These are phyloP conservation scores for Eolophus roseicapilla DNA, from an alignment of 2,113 vertebrate species.

Conservation along the genomic window DNA sequence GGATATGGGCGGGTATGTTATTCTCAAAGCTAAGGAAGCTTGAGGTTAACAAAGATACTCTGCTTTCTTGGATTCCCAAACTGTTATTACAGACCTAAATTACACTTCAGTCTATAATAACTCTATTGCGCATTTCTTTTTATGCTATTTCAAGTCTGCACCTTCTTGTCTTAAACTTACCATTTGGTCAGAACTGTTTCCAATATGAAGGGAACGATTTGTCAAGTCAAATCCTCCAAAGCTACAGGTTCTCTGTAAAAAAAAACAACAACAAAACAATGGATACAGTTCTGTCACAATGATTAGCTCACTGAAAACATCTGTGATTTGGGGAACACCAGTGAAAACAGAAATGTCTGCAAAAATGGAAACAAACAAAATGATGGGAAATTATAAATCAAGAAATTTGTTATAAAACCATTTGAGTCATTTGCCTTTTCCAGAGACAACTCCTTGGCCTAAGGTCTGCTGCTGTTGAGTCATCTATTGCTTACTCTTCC, in stretches of 20 bases:
- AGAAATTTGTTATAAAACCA: slow-evolving; percentile 39
- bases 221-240: slow-evolving; percentile 97
- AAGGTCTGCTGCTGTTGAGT: slow-evolving; percentile 29
- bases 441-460: slow-evolving; percentile 1
- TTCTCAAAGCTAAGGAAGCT: slow-evolving; percentile 38
- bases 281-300: not conserved
- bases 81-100: slow-evolving; percentile 33
- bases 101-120: slow-evolving; percentile 5
- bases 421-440: slow-evolving; percentile 27
- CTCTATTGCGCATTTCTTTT: not conserved
- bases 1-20: slow-evolving; percentile 17
- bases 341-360: slow-evolving; percentile 42
- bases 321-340: not conserved
- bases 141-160: slow-evolving; percentile 6
- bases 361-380: slow-evolving; percentile 61
- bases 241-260: slow-evolving; percentile 93
- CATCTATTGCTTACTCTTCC: slow-evolving; percentile 8
- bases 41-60: not conserved
- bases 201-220: slow-evolving; percentile 90
- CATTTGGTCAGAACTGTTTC: slow-evolving; percentile 81
- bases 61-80: slow-evolving; percentile 14
- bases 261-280: not conserved
- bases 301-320: not conserved
- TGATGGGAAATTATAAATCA: slow-evolving; percentile 58
- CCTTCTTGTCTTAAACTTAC: slow-evolving; percentile 76